Evolutionary conservation across 2,113 vertebrate species (phyloP), one percentile per base, ranked within the genome.

Genomic region (Channa argus): DNA sequence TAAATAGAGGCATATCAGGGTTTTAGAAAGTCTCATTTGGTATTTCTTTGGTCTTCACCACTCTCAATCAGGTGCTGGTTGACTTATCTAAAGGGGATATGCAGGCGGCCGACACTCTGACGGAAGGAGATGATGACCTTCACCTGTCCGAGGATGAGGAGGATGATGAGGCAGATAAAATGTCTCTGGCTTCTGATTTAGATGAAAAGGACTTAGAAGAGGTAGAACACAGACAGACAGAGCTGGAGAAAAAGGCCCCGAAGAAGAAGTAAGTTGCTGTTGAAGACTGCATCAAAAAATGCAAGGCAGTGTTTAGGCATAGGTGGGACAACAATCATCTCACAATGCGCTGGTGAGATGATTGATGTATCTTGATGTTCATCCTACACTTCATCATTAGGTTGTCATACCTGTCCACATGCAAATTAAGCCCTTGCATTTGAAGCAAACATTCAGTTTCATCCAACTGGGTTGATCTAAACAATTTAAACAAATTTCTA

Each of bases 111-210:
- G 96, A 98, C 2, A 64, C 80, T 0, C 77, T 97, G 33, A 44
- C 53, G 0, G 88, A 71, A 0, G 93, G 87, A 0, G 91, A 94
- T 0, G 92, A 94, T 2, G 96, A 99, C 69, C n/a, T 99, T 49
- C 93, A 93, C 3, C 37, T 98, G 43, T 98, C 97, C 0, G 96
- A 95, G 0, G 83, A 78, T 0, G 95, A 96, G 15, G 89, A 96
- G 15, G 89, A 91, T 1, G 91, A 93, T 0, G 93, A 94, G 0
- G 92, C 89, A 0, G 92, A 96, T 0, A 64, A 93, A 0, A 80
- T 96, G 33, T 98, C 97, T 55, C 86, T 98, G 90, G 97, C 93
- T 5, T 98, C 97, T 0, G 97, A 98, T 61, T 86, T 98, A 55
- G 97, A 97, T 72, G 93, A 94, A 0, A 96, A 98, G 0, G 97